phyloP scores from a whole-genome alignment of 2,888 invertebrate species.

The Campopleginae sp. region DNA sequence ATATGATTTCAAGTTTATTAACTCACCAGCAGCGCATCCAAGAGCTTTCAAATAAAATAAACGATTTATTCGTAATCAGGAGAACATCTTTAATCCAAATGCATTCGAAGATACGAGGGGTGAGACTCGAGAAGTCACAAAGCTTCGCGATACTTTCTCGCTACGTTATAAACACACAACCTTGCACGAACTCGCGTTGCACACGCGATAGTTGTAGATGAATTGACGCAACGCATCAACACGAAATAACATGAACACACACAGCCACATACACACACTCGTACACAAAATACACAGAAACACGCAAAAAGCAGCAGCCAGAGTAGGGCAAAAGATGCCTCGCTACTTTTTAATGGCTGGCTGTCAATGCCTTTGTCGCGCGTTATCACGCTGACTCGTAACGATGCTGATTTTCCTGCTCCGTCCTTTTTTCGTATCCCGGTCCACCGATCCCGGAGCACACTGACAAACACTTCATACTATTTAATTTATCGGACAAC shows the following conservation, averaged over 20 bases:
- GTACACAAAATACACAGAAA: not conserved
- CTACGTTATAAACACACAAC: conserved; percentile 38
- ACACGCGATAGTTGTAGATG: conserved; percentile 39
- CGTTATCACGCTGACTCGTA: conserved; percentile 66
- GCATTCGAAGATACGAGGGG: conserved; percentile 4
- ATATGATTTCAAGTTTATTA: not conserved
- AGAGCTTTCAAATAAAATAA: conserved; percentile 6
- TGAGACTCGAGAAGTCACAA: conserved; percentile 26
- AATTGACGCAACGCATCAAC: conserved; percentile 52
- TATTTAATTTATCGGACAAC: conserved; percentile 21
- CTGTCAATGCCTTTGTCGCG: conserved; percentile 67
- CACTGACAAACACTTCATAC: conserved; percentile 61
- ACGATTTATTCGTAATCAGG: conserved; percentile 53
- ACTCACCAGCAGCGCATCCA: conserved; percentile 60
- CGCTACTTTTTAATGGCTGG: conserved; percentile 64
- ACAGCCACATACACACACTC: conserved; percentile 7
- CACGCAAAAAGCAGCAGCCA: conserved; percentile 20
- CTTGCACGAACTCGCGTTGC: conserved; percentile 26
- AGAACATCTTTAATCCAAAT: conserved; percentile 63
- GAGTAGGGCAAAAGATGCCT: conserved; percentile 48
- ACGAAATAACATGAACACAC: conserved; percentile 15
- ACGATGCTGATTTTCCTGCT: conserved; percentile 41
- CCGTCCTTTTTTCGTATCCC: conserved; percentile 44
- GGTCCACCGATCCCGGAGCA: conserved; percentile 55
- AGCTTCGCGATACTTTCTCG: conserved; percentile 10